phyloP scores from a whole-genome alignment of 2,113 vertebrate genomes.

The Neodon shergylaensis region DNA sequence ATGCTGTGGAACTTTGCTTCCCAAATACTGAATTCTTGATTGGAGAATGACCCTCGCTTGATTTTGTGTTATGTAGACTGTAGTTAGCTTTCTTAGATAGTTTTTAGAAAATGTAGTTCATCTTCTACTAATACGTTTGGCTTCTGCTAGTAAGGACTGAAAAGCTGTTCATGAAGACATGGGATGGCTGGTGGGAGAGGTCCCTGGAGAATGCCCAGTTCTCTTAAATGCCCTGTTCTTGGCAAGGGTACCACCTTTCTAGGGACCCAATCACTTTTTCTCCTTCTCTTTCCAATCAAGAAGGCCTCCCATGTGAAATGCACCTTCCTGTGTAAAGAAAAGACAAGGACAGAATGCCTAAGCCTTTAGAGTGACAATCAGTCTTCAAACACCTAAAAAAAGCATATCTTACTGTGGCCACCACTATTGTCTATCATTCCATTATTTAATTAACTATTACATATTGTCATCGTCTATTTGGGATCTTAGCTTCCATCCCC shows the following conservation, averaged over 20 bases:
- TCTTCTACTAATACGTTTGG: conserved; percentile 84
- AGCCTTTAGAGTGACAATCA: neutral
- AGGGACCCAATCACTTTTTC: neutral
- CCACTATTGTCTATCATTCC: neutral
- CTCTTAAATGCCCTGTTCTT: neutral
- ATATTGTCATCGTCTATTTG: neutral
- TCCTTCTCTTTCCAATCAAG: neutral
- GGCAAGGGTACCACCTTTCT: neutral
- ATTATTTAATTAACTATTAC: conserved; percentile 20
- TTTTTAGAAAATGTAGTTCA: conserved; percentile 82
- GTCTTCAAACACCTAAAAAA: neutral
- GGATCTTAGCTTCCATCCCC: conserved; percentile 5
- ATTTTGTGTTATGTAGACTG: conserved; percentile 74
- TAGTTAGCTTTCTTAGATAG: conserved; percentile 85
- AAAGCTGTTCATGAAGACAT: conserved; percentile 76
- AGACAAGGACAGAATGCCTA: neutral
- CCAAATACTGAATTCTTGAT: conserved; percentile 69
- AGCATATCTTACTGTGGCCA: neutral
- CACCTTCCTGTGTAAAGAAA: neutral
- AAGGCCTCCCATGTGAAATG: neutral
- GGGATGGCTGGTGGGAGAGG: conserved; percentile 25
- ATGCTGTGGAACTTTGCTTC: conserved; percentile 67
- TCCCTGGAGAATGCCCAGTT: neutral
- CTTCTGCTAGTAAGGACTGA: conserved; percentile 68
- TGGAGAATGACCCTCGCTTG: conserved; percentile 88